Conservation (phyloP, 2,888 invertebrate genomes). For the Thereva unica region DNA sequence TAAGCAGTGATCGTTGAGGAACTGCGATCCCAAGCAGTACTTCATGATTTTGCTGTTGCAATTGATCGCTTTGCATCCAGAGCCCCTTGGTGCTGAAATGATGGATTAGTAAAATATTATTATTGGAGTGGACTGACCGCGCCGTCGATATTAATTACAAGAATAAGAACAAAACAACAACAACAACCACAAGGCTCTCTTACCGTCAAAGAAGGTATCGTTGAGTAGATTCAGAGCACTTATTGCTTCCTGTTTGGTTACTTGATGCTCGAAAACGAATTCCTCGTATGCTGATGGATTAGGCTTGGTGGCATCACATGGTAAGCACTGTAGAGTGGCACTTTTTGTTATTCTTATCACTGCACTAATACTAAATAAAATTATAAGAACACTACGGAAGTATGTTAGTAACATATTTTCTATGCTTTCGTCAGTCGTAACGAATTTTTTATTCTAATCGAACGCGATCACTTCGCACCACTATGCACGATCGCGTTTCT, state of each 20-base stretch:
- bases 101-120: constrained; percentile 13
- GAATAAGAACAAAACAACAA: background rate
- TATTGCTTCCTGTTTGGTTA: constrained; percentile 54
- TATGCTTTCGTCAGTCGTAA: constrained; percentile 11
- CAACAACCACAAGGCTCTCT: constrained; percentile 37
- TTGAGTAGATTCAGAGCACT: constrained; percentile 50
- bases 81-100: constrained; percentile 46
- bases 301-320: constrained; percentile 6
- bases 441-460: constrained; percentile 7
- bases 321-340: constrained; percentile 28
- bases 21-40: constrained; percentile 54
- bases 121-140: background rate
- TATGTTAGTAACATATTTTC: constrained; percentile 11
- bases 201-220: constrained; percentile 51
- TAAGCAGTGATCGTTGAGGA: constrained; percentile 58
- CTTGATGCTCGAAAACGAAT: constrained; percentile 55
- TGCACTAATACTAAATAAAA: constrained; percentile 7
- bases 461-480: constrained; percentile 2
- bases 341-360: constrained; percentile 21
- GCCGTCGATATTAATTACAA: background rate
- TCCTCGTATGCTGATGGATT: constrained; percentile 49
- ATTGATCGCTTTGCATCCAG: constrained; percentile 49
- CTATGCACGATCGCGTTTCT: background rate
- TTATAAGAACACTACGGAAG: background rate
- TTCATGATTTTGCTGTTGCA: constrained; percentile 50